Base-by-base conservation (phyloP, 2,113 vertebrate genomes). In the Cynoglossus semilaevis region DNA sequence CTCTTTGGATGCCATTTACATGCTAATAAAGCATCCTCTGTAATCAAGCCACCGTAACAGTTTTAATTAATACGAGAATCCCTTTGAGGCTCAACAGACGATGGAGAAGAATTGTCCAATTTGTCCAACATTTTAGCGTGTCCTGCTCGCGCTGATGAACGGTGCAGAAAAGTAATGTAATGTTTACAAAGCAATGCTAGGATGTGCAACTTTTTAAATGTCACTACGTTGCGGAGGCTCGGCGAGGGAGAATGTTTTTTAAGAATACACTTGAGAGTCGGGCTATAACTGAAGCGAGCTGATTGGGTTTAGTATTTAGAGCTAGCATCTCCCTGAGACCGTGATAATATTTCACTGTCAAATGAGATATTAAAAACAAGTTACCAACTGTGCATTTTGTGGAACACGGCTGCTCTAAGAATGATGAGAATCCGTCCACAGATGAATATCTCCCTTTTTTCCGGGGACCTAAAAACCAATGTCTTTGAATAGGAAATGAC, bases 201-300 rank as follows among this genome's bases (percentile, higher is more conserved):
- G 56, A 71, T 64, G 58, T 67, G 69, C 68, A 70, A 70, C 62
- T 68, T 76, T n/a, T 78, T 70, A 80, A 83, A 82, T 80, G 76
- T 80, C 79, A 80, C 22, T 17, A 7, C 64, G 68, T 79, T 76
- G 60, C 49, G 17, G 13, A 8, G 50, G 40, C 62, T 49, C 36
- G 41, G 59, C 22, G 13, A 4, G 51, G 63, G 59, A 50, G 58
- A 74, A 66, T 50, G 0, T 65, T 74, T 68, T 45, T 34, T 18
- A 16, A 50, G 41, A 74, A 56, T 56, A 29, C 22, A 1, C 51
- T 12, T 11, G n/a, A 74, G 81, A 72, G 40, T 12, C 10, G 3
- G 17, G 48, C 49, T 18, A 0, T 47, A 64, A 8, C 70, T 77
- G 76, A 45, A 51, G 51, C 57, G 52, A 48, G 74, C 70, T 78